Evolutionary conservation across 2,797 vertebrate genomes (phyloP).

Genomic region (Helicolenus hilgendorfi): DNA sequence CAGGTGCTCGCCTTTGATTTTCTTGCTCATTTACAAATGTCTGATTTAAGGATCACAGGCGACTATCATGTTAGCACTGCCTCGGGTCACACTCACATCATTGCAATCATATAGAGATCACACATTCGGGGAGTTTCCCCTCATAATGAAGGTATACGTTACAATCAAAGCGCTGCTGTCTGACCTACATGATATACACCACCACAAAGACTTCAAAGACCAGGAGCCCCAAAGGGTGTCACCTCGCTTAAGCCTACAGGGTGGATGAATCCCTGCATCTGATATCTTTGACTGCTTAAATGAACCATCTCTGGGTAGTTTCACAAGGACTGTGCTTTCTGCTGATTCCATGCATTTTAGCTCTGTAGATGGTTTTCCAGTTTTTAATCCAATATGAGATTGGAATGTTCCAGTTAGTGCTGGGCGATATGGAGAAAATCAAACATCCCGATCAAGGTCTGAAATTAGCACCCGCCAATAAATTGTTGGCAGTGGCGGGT

Average conservation of each 20-base stretch:
- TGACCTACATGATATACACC: slow-evolving; percentile 26
- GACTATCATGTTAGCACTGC: slow-evolving; percentile 11
- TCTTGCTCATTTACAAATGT: slow-evolving; percentile 1
- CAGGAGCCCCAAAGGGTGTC: slow-evolving; percentile 23
- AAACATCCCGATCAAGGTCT: too few species aligned
- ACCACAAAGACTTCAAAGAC: slow-evolving; percentile 54
- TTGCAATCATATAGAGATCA: slow-evolving; percentile 36
- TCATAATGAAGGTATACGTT: slow-evolving; percentile 37
- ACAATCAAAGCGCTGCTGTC: slow-evolving; percentile 45
- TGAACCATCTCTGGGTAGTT: not conserved
- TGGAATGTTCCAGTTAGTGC: not conserved
- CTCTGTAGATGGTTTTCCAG: not conserved
- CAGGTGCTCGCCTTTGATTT: slow-evolving; percentile 47
- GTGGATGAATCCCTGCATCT: not conserved
- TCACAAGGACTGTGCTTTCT: not conserved
- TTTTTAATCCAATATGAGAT: not conserved
- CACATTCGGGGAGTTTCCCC: slow-evolving; percentile 50
- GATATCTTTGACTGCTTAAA: slow-evolving; percentile 10
- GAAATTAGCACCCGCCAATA: too few species aligned
- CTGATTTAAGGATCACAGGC: slow-evolving; percentile 18
- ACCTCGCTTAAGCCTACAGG: slow-evolving; percentile 14
- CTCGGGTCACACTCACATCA: slow-evolving; percentile 35
- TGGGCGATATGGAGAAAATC: too few species aligned
- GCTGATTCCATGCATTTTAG: not conserved
- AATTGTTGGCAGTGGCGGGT: too few species aligned